These are phyloP conservation scores for Nasua narica DNA, from an alignment of 2,797 vertebrate genomes.

Conservation along the genomic window DNA sequence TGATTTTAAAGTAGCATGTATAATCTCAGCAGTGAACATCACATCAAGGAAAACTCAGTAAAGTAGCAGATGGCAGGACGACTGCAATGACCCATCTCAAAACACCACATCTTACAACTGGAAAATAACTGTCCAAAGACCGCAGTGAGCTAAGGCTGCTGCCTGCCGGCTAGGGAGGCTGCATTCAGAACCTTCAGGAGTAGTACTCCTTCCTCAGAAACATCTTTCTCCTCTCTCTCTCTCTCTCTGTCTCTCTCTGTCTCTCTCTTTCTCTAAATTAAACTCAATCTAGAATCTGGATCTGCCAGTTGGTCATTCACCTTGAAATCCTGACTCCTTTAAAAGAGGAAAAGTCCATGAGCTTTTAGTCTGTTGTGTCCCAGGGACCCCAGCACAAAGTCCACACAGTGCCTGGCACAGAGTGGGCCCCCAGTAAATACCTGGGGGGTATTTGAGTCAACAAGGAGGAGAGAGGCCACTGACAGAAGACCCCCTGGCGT, in stretches of 20 bases:
- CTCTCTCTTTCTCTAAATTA: neutral
- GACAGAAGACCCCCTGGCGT: neutral
- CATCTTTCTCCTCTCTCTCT: neutral
- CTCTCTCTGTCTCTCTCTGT: neutral
- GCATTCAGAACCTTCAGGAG: neutral
- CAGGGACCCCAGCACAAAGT: accelerated
- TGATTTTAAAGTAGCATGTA: neutral
- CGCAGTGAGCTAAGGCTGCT: neutral
- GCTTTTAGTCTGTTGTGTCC: neutral
- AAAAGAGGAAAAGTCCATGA: neutral
- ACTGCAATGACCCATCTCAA: neutral
- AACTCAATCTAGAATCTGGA: neutral
- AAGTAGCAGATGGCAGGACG: neutral
- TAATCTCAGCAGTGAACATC: neutral
- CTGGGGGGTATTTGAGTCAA: neutral
- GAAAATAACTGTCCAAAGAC: neutral
- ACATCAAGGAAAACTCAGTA: constrained; percentile 12
- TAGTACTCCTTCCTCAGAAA: neutral
- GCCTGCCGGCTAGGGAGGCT: neutral
- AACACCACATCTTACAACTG: neutral
- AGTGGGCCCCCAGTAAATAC: neutral
- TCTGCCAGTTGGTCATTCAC: neutral
- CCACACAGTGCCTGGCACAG: neutral
- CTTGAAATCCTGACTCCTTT: constrained; percentile 10
- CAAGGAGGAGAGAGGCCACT: neutral